These are phyloP conservation scores for Marcusenius ussheri DNA, from an alignment of 2,113 vertebrate species.

Conservation along the genomic window DNA sequence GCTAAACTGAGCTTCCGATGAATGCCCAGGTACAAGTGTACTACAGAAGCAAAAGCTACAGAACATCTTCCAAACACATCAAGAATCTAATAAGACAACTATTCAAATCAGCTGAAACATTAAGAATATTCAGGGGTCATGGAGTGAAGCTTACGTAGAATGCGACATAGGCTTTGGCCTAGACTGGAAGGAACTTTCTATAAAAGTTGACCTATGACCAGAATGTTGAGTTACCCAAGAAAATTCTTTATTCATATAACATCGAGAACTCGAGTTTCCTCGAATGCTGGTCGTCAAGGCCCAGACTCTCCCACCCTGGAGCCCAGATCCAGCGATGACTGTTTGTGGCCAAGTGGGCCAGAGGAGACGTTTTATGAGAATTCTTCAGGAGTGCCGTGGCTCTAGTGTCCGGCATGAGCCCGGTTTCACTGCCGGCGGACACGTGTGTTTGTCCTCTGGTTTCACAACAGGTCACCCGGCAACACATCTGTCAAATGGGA, in stretches of 20 bases:
- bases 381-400: not conserved
- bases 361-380: not conserved
- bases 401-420: not conserved
- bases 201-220: not conserved
- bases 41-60: not conserved
- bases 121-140: not conserved
- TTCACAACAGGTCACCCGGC: not conserved
- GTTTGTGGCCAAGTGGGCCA: not conserved
- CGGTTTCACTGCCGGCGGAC: not conserved
- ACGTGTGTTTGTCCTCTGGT: not conserved
- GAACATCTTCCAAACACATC: not conserved
- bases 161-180: not conserved
- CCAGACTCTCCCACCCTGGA: not conserved
- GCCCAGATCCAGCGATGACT: not conserved
- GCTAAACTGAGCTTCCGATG: not conserved
- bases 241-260: not conserved
- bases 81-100: not conserved
- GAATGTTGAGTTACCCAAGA: not conserved
- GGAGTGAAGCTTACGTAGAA: not conserved
- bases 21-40: not conserved
- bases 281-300: not conserved
- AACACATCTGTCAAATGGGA: not conserved
- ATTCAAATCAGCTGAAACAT: not conserved
- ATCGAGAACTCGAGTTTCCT: not conserved
- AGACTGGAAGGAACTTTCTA: not conserved